Evolutionary conservation across 2,888 invertebrate species (phyloP), one percentile per base, ranked within the genome.

Genomic region (Gnatocerus cornutus): DNA sequence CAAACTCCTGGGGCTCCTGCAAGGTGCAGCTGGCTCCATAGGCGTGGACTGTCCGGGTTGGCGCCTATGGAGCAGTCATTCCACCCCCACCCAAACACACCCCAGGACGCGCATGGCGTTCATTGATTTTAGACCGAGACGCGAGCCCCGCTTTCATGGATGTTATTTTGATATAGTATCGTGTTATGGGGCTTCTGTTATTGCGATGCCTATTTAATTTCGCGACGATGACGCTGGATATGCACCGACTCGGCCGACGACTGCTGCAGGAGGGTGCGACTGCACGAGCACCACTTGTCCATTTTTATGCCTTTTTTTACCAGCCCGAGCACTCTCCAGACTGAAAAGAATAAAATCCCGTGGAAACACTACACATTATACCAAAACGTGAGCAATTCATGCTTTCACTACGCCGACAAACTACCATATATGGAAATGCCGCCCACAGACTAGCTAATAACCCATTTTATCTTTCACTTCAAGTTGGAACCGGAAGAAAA

Each of bases 41-140:
- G 85, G 85, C 84, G 85, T 85, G 83, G 84, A 85, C 85, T 85
- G 84, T 83, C 84, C 83, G 83, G 84, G 84, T 82, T 80, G 82
- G 81, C 80, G 81, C 81, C 82, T 80, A 74, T 69, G 70, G 73
- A 74, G 73, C 73, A 73, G 71, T 70, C 69, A 71, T 70, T 75
- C 72, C 72, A 71, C 74, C 73, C 74, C 75, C 69, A 71, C 73
- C 73, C 67, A 59, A 65, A 68, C 70, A 69, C 69, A 69, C 70
- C 77, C 79, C 79, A 76, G 81, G 78, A 79, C 83, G 83, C 83
- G 83, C 83, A 83, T 83, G 82, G 79, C 80, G 79, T 76, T 81
- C 82, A 83, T 83, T 82, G 83, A 83, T 83, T 83, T 83, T 83
- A 81, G 78, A 76, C 73, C 63, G 77, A 73, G 77, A 72, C 74